Conservation (phyloP, 2,113 vertebrate genomes). For the Pterocles orientalis region DNA sequence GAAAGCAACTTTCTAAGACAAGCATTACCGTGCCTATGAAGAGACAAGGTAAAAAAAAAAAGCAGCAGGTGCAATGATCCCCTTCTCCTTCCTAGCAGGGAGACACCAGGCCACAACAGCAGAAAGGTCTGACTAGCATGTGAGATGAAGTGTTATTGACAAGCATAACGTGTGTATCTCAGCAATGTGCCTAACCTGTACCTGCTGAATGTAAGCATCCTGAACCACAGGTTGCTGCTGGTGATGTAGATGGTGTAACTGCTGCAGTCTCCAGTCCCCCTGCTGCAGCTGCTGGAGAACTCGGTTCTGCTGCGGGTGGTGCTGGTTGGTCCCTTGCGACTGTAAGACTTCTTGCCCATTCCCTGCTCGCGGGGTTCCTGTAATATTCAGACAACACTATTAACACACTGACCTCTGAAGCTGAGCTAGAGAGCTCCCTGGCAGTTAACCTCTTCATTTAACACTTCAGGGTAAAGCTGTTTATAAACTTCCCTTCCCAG, state of each 20-base stretch:
- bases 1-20: neutral
- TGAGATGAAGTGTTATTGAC: accelerated
- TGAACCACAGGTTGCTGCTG: constrained; percentile 81
- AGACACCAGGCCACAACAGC: neutral
- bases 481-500: neutral
- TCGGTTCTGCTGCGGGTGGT: constrained; percentile 82
- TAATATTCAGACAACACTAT: neutral
- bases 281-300: constrained; percentile 96
- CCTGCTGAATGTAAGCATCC: constrained; percentile 85
- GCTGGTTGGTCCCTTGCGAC: constrained; percentile 77
- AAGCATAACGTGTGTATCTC: accelerated
- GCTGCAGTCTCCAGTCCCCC: constrained; percentile 93
- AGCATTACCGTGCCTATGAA: neutral
- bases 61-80: neutral
- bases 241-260: constrained; percentile 82
- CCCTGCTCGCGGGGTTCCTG: constrained; percentile 73
- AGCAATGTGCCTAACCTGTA: neutral
- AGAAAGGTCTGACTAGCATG: neutral
- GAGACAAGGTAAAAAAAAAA: neutral
- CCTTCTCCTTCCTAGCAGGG: no score
- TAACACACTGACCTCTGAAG: neutral
- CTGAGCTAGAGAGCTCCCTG: neutral
- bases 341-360: constrained; percentile 69
- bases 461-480: neutral
- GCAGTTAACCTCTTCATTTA: neutral